phyloP scores from a whole-genome alignment of 2,113 vertebrate genomes.

The Leptocoma aspasia region DNA sequence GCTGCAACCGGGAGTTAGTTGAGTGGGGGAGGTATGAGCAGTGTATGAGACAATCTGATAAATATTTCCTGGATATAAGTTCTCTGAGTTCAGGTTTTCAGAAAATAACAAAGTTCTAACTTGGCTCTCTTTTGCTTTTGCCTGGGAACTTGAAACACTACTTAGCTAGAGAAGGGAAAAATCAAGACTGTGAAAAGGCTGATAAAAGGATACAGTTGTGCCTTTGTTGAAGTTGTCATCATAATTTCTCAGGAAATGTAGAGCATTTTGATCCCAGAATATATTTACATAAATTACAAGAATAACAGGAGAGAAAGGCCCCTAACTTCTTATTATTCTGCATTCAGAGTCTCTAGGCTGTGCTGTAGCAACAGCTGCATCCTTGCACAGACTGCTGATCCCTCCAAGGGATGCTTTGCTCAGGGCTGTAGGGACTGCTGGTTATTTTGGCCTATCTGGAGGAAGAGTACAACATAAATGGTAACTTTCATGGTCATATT shows the following conservation, averaged over 20 bases:
- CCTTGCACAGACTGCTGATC: not conserved
- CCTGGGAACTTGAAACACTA: not conserved
- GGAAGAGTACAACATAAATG: not conserved
- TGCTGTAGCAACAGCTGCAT: not conserved
- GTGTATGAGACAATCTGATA: not conserved
- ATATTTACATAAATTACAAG: slow-evolving; percentile 6
- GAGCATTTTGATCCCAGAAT: slow-evolving; percentile 27
- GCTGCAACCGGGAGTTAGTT: not conserved
- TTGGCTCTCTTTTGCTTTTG: not conserved
- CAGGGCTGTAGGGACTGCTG: not conserved
- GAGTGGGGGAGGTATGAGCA: not conserved
- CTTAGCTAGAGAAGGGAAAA: not conserved
- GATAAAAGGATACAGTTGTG: not conserved
- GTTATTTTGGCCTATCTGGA: not conserved
- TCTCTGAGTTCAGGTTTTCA: not conserved
- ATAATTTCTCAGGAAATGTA: slow-evolving; percentile 8
- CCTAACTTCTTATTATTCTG: not conserved
- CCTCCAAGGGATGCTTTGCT: not conserved
- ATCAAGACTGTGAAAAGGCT: not conserved
- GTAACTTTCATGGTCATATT: not conserved
- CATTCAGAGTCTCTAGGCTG: not conserved
- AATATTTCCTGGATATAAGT: not conserved
- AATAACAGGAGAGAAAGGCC: not conserved
- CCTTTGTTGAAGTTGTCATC: not conserved
- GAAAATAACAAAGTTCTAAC: not conserved